Evolutionary conservation across 2,797 vertebrate species (phyloP), one percentile per base, ranked within the genome.

Genomic region (Rhynchotus rufescens): DNA sequence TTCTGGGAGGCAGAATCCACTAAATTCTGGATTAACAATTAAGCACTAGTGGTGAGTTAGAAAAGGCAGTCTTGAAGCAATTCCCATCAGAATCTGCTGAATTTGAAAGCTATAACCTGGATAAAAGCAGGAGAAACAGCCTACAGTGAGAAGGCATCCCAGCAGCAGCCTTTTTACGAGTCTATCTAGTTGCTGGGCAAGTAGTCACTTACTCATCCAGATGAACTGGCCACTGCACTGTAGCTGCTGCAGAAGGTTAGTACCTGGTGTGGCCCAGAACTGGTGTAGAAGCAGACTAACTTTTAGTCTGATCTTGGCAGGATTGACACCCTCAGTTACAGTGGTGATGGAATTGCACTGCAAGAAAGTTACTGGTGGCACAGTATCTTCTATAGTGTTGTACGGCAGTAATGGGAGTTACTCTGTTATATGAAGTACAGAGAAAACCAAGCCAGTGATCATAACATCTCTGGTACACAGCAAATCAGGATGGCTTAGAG

Each of bases 321-420:
- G 25, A 97, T 64, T 4, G 65, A 74, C 13, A 97, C 97, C 36
- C 97, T 96, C 60, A 97, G 42, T 1, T 83, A 94, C 26, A 97
- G 77, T 47, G 95, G 94, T 10, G 97, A 94, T 97, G 94, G 7
- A 96, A 8, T 59, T 90, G 97, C 28, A 93, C 84, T 12, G 97
- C 68, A 9, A 95, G 96, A 71, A 96, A 97, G 69, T 97, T 96
- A 42, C 42, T 25, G 14, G 34, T 59, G 21, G 6, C n/a, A 42
- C 93, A 97, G 85, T 95, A 97, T 56, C 91, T 84, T 20, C 22
- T 32, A 20, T 95, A 97, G 19, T 9, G 62, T 38, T 75, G 15
- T 94, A 95, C 97, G 82, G 21, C 80, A 77, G 59, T 30, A 40
- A 23, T 13, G 23, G 25, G 13, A 47, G 52, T 54, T 42, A 21